These are phyloP conservation scores for Spodoptera frugiperda DNA, from an alignment of 1,140 invertebrate species.

Conservation along the genomic window DNA sequence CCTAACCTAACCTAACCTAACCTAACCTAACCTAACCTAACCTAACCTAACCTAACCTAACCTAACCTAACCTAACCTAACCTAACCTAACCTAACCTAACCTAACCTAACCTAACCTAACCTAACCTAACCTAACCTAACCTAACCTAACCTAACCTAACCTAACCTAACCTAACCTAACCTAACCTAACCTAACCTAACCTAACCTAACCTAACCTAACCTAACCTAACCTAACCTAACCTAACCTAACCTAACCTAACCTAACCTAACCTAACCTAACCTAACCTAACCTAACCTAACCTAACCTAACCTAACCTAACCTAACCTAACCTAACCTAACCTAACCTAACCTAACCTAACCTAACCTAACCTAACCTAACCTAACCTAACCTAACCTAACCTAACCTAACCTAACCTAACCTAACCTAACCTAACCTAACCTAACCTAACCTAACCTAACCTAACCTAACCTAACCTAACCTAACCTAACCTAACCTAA, in stretches of 20 bases:
- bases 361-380: slow-evolving; percentile 22
- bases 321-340: slow-evolving; percentile 22
- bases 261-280: slow-evolving; percentile 22
- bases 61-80: slow-evolving; percentile 24
- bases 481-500: slow-evolving; percentile 22
- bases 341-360: slow-evolving; percentile 20
- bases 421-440: slow-evolving; percentile 22
- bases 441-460: slow-evolving; percentile 17
- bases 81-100: slow-evolving; percentile 22
- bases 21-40: too few species aligned
- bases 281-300: slow-evolving; percentile 22
- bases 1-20: slow-evolving; percentile 9
- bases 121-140: slow-evolving; percentile 22
- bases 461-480: slow-evolving; percentile 22
- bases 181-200: slow-evolving; percentile 22
- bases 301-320: slow-evolving; percentile 22
- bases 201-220: slow-evolving; percentile 22
- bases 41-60: slow-evolving; percentile 7
- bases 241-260: slow-evolving; percentile 20
- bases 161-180: slow-evolving; percentile 22
- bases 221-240: slow-evolving; percentile 22
- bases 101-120: slow-evolving; percentile 22
- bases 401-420: slow-evolving; percentile 22
- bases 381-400: slow-evolving; percentile 22
- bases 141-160: slow-evolving; percentile 22